A percentile compares a stretch with the other conserved stretches of the same genome.
phyloP scores from a whole-genome alignment of 1,140 invertebrate species.

The Lasioglossum albipes region DNA sequence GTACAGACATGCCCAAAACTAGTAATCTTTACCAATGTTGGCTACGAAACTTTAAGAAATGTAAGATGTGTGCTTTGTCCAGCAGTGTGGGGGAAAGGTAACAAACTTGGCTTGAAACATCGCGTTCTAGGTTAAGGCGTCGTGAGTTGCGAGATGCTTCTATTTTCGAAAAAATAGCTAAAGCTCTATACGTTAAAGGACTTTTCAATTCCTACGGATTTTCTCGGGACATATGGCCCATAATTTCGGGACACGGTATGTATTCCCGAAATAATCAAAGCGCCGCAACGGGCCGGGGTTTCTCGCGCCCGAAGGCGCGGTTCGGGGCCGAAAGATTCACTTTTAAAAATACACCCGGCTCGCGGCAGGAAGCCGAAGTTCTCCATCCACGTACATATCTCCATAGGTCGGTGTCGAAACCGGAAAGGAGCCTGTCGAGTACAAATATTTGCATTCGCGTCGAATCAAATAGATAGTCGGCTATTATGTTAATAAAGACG shows the following conservation, averaged over 20 bases:
- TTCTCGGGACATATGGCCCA: not conserved
- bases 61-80: too few species aligned
- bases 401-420: not conserved
- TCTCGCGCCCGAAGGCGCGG: constrained; percentile 31
- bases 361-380: not conserved
- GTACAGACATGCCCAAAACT: too few species aligned
- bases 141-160: too few species aligned
- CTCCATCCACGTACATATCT: constrained; percentile 3
- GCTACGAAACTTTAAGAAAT: too few species aligned
- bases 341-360: constrained; percentile 67
- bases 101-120: too few species aligned
- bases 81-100: too few species aligned
- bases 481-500: constrained; percentile 7
- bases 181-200: too few species aligned
- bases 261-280: constrained; percentile 61
- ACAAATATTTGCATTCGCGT: constrained; percentile 15
- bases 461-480: not conserved
- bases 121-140: too few species aligned
- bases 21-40: too few species aligned
- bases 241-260: not conserved
- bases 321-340: constrained; percentile 60
- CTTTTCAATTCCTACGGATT: too few species aligned
- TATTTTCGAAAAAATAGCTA: too few species aligned
- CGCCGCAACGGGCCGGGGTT: not conserved
- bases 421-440: constrained; percentile 6